phyloP scores from a whole-genome alignment of 2,797 vertebrate genomes.

The Xenentodon cancila region DNA sequence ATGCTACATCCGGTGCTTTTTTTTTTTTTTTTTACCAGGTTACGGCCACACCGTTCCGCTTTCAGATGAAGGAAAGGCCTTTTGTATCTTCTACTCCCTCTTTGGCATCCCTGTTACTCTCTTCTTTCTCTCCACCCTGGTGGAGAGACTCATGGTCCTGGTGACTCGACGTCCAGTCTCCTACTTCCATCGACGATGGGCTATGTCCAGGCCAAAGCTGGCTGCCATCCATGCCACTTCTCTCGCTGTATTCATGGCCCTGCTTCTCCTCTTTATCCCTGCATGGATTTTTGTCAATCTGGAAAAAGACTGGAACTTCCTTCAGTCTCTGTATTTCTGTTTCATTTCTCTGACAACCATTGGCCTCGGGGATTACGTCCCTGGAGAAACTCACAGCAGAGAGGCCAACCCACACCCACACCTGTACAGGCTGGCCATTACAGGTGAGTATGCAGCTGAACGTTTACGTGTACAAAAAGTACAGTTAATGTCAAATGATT shows the following conservation, averaged over 20 bases:
- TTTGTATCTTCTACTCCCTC: constrained; percentile 93
- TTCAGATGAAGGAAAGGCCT: constrained; percentile 94
- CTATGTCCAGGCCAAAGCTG: constrained; percentile 84
- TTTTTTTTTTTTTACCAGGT: too few species aligned
- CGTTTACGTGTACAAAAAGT: too few species aligned
- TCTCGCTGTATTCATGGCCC: constrained; percentile 77
- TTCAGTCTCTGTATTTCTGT: constrained; percentile 97
- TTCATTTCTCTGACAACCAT: constrained; percentile 98
- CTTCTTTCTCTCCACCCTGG: constrained; percentile 91
- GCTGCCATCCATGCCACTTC: constrained; percentile 83
- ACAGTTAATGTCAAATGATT: too few species aligned
- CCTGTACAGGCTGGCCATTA: constrained; percentile 93
- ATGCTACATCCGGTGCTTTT: constrained; percentile 19
- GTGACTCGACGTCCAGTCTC: constrained; percentile 86
- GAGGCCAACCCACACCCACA: constrained; percentile 84
- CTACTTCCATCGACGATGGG: constrained; percentile 91
- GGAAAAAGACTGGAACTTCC: constrained; percentile 94
- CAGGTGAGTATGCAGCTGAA: constrained; percentile 80
- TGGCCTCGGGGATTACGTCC: constrained; percentile 97
- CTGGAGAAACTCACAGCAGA: constrained; percentile 87
- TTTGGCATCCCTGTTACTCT: constrained; percentile 94
- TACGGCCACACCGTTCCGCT: constrained; percentile 96
- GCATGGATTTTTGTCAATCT: constrained; percentile 87
- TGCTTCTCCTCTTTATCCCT: constrained; percentile 90
- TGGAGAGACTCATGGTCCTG: constrained; percentile 88